Evolutionary conservation across 2,797 vertebrate genomes (phyloP).

Genomic region (Syngnathus rostellatus): DNA sequence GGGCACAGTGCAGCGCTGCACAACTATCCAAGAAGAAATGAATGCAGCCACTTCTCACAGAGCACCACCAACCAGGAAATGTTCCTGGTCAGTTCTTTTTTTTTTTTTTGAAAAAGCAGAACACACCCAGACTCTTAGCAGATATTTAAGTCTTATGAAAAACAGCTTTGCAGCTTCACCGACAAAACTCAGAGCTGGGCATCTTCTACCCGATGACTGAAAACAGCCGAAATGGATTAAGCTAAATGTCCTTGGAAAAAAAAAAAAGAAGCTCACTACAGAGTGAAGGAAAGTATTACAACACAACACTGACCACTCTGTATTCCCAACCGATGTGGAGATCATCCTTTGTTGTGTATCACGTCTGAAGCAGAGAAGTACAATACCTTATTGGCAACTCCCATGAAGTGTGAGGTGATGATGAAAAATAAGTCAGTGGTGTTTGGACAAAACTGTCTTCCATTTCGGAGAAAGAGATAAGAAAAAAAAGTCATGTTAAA

Average conservation of each 20-base stretch:
- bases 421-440: not conserved
- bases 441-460: too few species aligned
- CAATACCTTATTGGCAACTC: not conserved
- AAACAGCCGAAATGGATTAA: slow-evolving; percentile 76
- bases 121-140: slow-evolving; percentile 67
- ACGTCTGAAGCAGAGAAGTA: not conserved
- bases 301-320: slow-evolving; percentile 41
- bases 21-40: slow-evolving; percentile 24
- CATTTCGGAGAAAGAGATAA: not conserved
- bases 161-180: slow-evolving; percentile 61
- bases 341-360: slow-evolving; percentile 20
- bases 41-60: slow-evolving; percentile 30
- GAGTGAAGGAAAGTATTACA: slow-evolving; percentile 64
- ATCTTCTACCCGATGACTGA: slow-evolving; percentile 67
- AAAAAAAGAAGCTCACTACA: slow-evolving; percentile 68
- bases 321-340: slow-evolving; percentile 45
- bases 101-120: slow-evolving; percentile 56
- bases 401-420: not conserved
- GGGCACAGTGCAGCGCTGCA: slow-evolving; percentile 5
- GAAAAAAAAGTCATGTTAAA: too few species aligned
- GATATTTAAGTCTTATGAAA: slow-evolving; percentile 74
- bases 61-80: slow-evolving; percentile 63
- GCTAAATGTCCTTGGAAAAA: slow-evolving; percentile 70
- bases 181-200: slow-evolving; percentile 53
- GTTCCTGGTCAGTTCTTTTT: slow-evolving; percentile 58